phyloP scores from a whole-genome alignment of 2,797 vertebrate species.

The Argentina silus region DNA sequence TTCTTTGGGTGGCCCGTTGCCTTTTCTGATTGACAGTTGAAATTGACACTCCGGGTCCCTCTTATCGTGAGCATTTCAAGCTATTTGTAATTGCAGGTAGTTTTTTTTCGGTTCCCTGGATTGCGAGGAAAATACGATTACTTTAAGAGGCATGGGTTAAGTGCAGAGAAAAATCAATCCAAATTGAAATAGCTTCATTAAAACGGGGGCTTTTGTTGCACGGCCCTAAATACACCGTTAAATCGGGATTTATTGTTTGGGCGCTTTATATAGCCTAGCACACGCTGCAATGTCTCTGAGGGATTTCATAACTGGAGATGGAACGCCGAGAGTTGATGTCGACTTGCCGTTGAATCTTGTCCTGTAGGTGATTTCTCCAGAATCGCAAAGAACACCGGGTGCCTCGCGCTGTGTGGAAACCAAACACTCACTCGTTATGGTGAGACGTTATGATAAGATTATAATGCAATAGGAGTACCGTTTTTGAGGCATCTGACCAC shows the following conservation, averaged over 20 bases:
- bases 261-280: constrained; percentile 83
- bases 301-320: constrained; percentile 59
- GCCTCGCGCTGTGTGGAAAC: constrained; percentile 83
- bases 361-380: constrained; percentile 80
- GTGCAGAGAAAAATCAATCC: constrained; percentile 91
- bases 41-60: constrained; percentile 96
- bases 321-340: constrained; percentile 66
- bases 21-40: constrained; percentile 95
- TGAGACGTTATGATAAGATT: constrained; percentile 71
- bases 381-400: constrained; percentile 77
- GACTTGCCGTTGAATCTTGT: constrained; percentile 64
- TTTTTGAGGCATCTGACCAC: background rate
- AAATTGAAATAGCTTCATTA: constrained; percentile 97
- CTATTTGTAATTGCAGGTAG: constrained; percentile 99
- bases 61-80: constrained; percentile 92
- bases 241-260: constrained; percentile 89
- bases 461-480: background rate
- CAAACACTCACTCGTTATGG: constrained; percentile 84
- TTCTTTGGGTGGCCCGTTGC: constrained; percentile 94
- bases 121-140: constrained; percentile 90
- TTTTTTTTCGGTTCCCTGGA: constrained; percentile 86
- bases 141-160: constrained; percentile 88
- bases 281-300: constrained; percentile 53
- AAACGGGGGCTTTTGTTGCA: constrained; percentile 89
- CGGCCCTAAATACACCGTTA: constrained; percentile 83